A percentile compares a stretch with the other conserved stretches of the same genome.
phyloP scores from a whole-genome alignment of 2,888 invertebrate genomes.

The Mythimna pallens region DNA sequence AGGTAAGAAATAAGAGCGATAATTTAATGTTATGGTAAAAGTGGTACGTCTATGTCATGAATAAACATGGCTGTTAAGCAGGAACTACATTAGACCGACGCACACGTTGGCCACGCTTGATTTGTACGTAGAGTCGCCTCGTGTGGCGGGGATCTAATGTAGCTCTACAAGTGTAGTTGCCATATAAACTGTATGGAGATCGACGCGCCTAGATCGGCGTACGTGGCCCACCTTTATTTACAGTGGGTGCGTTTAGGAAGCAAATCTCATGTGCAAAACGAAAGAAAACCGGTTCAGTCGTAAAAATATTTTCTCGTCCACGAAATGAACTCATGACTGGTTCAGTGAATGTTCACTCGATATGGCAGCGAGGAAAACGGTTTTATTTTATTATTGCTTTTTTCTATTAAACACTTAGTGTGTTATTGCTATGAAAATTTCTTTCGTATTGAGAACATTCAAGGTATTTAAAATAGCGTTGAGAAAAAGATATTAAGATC shows the following conservation, averaged over 20 bases:
- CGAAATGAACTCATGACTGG: slow-evolving; percentile 1
- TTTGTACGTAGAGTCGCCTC: too few species aligned
- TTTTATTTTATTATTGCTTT: not conserved
- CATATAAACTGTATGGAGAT: too few species aligned
- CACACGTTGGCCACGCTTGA: too few species aligned
- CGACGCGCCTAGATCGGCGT: too few species aligned
- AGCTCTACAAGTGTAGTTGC: too few species aligned
- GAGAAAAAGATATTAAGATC: too few species aligned
- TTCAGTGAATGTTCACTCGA: slow-evolving; percentile 24
- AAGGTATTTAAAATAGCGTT: not conserved
- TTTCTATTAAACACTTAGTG: not conserved
- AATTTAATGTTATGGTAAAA: slow-evolving; percentile 3
- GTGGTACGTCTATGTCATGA: not conserved
- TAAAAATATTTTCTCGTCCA: slow-evolving; percentile 4
- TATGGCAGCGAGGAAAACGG: not conserved
- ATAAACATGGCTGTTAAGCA: not conserved
- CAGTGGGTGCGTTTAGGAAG: not conserved
- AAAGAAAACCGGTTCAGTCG: not conserved
- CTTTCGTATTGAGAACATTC: not conserved
- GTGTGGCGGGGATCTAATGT: too few species aligned
- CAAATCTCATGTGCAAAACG: not conserved
- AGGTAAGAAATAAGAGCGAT: slow-evolving; percentile 8
- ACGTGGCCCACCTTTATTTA: not conserved
- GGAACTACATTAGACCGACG: too few species aligned
- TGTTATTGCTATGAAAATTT: not conserved